Conservation (phyloP, 2,113 vertebrate genomes). For the Ceyx melanurus region DNA sequence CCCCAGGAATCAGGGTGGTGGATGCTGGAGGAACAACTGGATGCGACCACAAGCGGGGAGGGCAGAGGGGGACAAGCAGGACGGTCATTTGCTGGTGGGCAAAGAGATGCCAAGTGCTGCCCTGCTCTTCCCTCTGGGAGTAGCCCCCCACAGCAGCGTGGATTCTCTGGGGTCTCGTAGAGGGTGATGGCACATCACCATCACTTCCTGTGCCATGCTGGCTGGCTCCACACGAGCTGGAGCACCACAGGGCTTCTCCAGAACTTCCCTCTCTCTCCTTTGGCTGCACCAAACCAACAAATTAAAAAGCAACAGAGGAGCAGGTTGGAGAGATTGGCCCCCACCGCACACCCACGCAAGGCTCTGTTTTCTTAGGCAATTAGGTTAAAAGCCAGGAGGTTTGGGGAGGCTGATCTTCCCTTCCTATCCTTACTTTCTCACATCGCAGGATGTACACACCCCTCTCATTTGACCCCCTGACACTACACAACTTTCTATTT, state of each 20-base stretch:
- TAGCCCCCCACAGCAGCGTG: accelerated
- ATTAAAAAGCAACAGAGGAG: neutral
- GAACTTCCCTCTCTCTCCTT: neutral
- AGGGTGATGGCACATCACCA: neutral
- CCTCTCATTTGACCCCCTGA: neutral
- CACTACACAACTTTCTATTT: neutral
- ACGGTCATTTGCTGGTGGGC: neutral
- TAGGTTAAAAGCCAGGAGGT: neutral
- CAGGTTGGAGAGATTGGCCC: neutral
- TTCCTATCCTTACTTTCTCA: neutral
- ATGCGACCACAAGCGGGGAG: neutral
- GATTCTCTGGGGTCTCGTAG: neutral
- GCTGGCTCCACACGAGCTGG: neutral
- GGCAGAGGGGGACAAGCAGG: neutral
- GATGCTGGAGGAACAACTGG: neutral
- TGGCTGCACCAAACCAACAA: neutral
- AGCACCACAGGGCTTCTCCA: neutral
- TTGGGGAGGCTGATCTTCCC: neutral
- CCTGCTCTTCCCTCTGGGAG: neutral
- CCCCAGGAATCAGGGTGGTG: accelerated
- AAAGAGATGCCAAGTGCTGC: neutral
- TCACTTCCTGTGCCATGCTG: accelerated
- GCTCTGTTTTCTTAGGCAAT: neutral
- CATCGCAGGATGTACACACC: neutral
- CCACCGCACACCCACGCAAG: accelerated